Evolutionary conservation across 2,888 invertebrate genomes (phyloP).

Genomic region (Nephrotoma appendiculata): DNA sequence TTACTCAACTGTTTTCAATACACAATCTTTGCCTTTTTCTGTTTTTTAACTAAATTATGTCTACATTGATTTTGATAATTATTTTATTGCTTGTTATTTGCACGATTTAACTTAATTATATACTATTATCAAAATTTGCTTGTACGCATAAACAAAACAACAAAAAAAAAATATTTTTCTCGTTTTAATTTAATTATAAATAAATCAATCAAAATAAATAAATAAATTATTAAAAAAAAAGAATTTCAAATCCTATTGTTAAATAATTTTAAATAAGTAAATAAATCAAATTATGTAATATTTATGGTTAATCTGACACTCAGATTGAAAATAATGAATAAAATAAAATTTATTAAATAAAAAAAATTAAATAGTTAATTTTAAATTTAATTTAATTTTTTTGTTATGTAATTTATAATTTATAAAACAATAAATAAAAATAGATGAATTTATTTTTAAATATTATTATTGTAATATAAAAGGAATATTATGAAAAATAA

Average conservation of each 20-base stretch:
- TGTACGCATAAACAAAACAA: neutral
- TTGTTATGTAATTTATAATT: neutral
- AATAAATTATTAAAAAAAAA: neutral
- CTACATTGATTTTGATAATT: neutral
- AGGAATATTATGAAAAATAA: neutral
- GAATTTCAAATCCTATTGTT: neutral
- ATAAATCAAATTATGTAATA: neutral
- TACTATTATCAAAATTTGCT: neutral
- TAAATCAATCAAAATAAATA: neutral
- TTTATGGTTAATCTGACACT: neutral
- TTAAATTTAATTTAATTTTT: neutral
- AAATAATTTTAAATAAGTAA: neutral
- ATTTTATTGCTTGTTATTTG: neutral
- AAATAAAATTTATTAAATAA: neutral
- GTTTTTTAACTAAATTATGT: too few relatives aligned
- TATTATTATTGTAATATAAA: neutral
- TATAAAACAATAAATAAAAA: neutral
- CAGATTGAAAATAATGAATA: neutral
- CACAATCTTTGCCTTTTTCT: too few relatives aligned
- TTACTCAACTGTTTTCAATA: neutral
- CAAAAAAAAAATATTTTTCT: neutral
- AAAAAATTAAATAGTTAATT: neutral
- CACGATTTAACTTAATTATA: neutral
- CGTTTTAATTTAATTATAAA: neutral
- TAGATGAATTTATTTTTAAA: neutral